phyloP scores from a whole-genome alignment of 2,888 invertebrate genomes.

The Eupithecia centaureata region DNA sequence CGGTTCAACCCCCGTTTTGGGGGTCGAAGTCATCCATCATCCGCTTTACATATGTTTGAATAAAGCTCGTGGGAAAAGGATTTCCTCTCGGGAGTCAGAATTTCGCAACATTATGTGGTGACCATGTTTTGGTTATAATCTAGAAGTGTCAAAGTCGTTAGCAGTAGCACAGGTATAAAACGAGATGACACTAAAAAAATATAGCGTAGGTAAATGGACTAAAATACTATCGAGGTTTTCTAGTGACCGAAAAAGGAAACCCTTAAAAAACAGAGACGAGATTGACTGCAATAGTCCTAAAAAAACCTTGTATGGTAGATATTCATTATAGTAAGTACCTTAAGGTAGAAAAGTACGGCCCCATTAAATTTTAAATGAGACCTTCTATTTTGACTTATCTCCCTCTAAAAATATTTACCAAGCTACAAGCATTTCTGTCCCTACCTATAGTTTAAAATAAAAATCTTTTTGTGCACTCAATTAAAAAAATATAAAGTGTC shows the following conservation, averaged over 20 bases:
- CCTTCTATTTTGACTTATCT: too few species aligned
- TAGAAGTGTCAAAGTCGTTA: background rate
- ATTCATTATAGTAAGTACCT: background rate
- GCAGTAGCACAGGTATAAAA: background rate
- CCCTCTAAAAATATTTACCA: too few species aligned
- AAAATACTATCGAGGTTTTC: background rate
- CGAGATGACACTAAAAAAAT: background rate
- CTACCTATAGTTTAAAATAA: too few species aligned
- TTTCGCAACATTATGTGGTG: slow-evolving; percentile 67
- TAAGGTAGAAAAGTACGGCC: too few species aligned
- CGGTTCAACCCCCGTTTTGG: slow-evolving; percentile 55
- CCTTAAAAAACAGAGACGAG: background rate
- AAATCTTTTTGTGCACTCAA: too few species aligned
- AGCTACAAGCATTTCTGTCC: too few species aligned
- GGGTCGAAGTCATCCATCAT: slow-evolving; percentile 81
- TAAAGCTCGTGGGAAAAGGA: slow-evolving; percentile 85
- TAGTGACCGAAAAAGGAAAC: background rate
- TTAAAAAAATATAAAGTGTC: too few species aligned
- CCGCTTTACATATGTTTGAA: slow-evolving; percentile 85
- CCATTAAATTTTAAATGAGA: too few species aligned
- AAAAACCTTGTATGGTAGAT: background rate
- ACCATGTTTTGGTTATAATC: slow-evolving; percentile 43
- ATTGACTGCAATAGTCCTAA: too few species aligned
- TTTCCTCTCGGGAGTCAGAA: slow-evolving; percentile 82
- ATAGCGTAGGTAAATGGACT: background rate